Percentiles rank a stretch among this genome's conserved stretches.
Conservation (phyloP, 2,113 vertebrate species). For the Scortum barcoo region DNA sequence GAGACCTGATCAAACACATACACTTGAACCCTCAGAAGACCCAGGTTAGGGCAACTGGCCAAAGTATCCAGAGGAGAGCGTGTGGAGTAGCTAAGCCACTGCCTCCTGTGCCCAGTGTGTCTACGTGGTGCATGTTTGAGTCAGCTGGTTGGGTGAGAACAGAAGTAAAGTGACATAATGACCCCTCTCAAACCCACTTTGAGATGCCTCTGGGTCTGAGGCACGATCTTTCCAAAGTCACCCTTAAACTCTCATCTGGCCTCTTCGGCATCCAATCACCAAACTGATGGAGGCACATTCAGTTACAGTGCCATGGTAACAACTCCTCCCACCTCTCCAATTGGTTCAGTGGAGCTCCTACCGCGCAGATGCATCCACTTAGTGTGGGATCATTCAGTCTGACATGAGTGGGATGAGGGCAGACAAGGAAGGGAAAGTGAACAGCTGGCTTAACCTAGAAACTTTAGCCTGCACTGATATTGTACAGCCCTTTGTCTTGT, state of each 20-base stretch:
- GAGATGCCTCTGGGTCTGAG: constrained; percentile 27
- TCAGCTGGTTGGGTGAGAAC: constrained; percentile 16
- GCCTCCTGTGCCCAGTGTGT: constrained; percentile 16
- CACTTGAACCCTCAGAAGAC: not conserved
- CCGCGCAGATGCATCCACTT: constrained; percentile 61
- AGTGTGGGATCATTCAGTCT: constrained; percentile 52
- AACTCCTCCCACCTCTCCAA: constrained; percentile 55
- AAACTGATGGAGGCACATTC: constrained; percentile 38
- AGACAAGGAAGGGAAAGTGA: constrained; percentile 51
- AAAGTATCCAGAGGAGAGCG: constrained; percentile 26
- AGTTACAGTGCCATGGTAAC: constrained; percentile 61
- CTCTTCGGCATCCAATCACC: constrained; percentile 44
- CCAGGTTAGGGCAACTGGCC: constrained; percentile 28
- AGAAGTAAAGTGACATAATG: constrained; percentile 43
- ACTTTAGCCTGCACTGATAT: constrained; percentile 25
- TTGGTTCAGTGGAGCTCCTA: constrained; percentile 42
- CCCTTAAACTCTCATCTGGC: constrained; percentile 41
- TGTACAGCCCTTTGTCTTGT: constrained; percentile 24
- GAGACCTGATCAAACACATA: not conserved
- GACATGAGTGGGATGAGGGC: constrained; percentile 69
- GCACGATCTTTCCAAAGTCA: constrained; percentile 38
- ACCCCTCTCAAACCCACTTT: constrained; percentile 43
- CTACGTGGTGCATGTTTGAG: constrained; percentile 19
- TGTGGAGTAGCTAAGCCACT: constrained; percentile 33
- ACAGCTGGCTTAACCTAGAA: constrained; percentile 58